phyloP scores from a whole-genome alignment of 2,888 invertebrate species.

The Eurytoma californica region DNA sequence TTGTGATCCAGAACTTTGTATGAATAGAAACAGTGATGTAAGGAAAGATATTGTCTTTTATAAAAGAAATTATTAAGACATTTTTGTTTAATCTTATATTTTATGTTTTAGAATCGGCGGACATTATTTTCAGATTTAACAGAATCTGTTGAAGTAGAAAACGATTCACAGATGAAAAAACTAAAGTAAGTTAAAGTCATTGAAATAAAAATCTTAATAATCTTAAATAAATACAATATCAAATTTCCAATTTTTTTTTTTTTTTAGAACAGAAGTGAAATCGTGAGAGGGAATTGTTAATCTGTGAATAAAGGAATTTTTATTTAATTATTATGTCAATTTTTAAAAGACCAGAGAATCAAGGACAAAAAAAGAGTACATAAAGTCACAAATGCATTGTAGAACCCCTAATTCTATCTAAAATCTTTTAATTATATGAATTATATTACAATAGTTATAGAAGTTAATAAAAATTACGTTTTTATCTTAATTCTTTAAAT shows the following conservation, averaged over 20 bases:
- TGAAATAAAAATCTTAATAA: too few species aligned
- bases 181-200: conserved; percentile 37
- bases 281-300: too few species aligned
- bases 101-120: conserved; percentile 44
- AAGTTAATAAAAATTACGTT: too few species aligned
- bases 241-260: too few species aligned
- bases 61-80: neutral
- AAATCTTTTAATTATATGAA: too few species aligned
- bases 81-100: neutral
- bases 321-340: neutral
- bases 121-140: conserved; percentile 49
- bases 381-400: too few species aligned
- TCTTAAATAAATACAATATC: too few species aligned
- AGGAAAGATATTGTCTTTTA: conserved; percentile 17
- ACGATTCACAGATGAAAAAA: conserved; percentile 42
- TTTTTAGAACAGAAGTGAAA: too few species aligned
- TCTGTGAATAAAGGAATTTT: neutral
- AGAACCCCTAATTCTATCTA: too few species aligned
- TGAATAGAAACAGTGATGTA: conserved; percentile 66
- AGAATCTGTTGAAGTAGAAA: conserved; percentile 1
- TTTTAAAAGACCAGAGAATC: neutral
- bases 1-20: conserved; percentile 76
- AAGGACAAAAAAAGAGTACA: neutral
- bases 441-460: too few species aligned
- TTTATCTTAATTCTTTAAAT: too few species aligned